A percentile compares a stretch with the other conserved stretches of the same genome.
Evolutionary conservation across 2,797 vertebrate species (phyloP).

Genomic region (Perodicticus potto): DNA sequence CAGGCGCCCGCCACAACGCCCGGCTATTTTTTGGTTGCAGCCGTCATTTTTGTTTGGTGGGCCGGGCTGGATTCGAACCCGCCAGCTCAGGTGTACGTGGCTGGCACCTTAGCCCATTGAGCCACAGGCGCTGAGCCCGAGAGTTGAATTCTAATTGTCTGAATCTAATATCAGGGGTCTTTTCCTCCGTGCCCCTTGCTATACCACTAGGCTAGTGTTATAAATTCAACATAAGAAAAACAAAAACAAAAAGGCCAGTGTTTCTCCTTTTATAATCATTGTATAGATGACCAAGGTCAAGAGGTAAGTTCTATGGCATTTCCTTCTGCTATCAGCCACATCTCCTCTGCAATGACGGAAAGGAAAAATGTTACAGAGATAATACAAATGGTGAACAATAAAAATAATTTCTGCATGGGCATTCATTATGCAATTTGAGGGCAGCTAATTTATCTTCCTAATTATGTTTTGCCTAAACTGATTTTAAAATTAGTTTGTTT

Average conservation of each 20-base stretch:
- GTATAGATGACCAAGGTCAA: background rate
- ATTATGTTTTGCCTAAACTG: slow-evolving; percentile 79
- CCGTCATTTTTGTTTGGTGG: no score
- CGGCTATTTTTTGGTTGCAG: no score
- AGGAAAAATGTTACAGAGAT: slow-evolving; percentile 8
- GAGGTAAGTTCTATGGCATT: slow-evolving; percentile 18
- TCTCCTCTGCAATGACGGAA: background rate
- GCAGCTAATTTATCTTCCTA: slow-evolving; percentile 77
- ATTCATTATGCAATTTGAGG: slow-evolving; percentile 68
- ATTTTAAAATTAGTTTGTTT: slow-evolving; percentile 82
- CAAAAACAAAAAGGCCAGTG: background rate
- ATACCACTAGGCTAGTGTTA: background rate
- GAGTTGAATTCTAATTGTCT: background rate
- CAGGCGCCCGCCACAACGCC: no score
- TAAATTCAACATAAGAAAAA: slow-evolving; percentile 51
- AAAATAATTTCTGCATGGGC: slow-evolving; percentile 64
- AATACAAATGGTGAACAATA: slow-evolving; percentile 63
- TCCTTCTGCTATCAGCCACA: background rate
- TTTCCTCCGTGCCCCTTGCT: background rate
- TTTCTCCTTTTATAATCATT: slow-evolving; percentile 7
- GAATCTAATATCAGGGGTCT: slow-evolving; percentile 30
- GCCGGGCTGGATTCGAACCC: no score
- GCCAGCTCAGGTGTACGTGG: no score
- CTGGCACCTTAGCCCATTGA: no score
- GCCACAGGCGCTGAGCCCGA: background rate